Conservation (phyloP, 2,888 invertebrate species). For the Crioceris asparagi region DNA sequence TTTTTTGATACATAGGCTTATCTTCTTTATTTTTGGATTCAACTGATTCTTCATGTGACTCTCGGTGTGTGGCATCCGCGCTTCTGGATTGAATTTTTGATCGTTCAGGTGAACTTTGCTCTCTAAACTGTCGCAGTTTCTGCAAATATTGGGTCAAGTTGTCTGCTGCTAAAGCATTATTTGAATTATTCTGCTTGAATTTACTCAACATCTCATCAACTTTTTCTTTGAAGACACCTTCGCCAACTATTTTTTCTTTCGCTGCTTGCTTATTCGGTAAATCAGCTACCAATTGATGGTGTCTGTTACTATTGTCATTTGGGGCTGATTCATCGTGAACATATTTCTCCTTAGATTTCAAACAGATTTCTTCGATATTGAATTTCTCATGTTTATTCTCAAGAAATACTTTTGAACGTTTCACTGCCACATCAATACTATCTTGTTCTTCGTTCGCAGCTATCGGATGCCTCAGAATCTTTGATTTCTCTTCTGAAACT, state of each 20-base stretch:
- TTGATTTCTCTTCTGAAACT: neutral
- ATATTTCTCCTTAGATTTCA: conserved; percentile 9
- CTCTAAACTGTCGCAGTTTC: conserved; percentile 7
- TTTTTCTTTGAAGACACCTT: neutral
- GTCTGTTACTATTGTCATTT: conserved; percentile 2
- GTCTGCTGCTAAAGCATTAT: conserved; percentile 2
- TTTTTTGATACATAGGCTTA: too few relatives aligned
- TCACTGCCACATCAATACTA: neutral
- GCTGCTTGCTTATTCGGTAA: conserved; percentile 1
- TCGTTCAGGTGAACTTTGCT: conserved; percentile 9
- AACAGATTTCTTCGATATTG: conserved; percentile 16
- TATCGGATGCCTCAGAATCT: conserved; percentile 5
- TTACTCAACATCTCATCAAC: neutral
- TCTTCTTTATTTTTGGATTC: too few relatives aligned
- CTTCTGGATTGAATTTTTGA: too few relatives aligned
- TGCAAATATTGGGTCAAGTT: conserved; percentile 8
- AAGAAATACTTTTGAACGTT: conserved; percentile 11
- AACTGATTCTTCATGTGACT: too few relatives aligned
- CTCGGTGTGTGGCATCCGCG: too few relatives aligned
- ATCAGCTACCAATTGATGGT: too few relatives aligned
- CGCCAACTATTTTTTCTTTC: neutral
- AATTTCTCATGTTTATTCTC: conserved; percentile 9
- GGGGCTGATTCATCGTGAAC: neutral
- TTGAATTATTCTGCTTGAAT: neutral
- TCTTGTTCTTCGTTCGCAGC: neutral